Percentiles rank a stretch among this genome's conserved stretches.
Conservation (phyloP, 2,113 vertebrate genomes). For the Octodon degus region DNA sequence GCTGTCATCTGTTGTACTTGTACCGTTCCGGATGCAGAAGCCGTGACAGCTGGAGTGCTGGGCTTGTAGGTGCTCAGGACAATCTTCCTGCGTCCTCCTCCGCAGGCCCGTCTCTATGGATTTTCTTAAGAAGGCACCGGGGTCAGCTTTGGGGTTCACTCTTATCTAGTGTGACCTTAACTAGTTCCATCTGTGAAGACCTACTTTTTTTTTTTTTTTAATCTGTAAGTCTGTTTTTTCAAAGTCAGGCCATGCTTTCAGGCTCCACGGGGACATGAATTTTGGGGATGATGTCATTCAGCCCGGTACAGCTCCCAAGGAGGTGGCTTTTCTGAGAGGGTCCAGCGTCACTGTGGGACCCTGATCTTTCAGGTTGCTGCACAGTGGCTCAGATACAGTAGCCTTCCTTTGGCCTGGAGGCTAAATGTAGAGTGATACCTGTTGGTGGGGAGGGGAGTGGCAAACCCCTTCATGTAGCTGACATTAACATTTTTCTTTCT, state of each 20-base stretch:
- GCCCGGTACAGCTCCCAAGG: neutral
- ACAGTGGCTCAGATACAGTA: neutral
- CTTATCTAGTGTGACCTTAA: neutral
- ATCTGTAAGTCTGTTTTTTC: neutral
- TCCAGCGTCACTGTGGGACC: neutral
- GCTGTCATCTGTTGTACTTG: neutral
- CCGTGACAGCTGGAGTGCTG: neutral
- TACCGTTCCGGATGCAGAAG: neutral
- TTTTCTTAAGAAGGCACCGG: neutral
- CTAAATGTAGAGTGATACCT: neutral
- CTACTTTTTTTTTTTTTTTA: too few species aligned
- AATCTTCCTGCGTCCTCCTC: rapidly evolving
- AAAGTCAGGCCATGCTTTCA: neutral
- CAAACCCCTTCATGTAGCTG: neutral
- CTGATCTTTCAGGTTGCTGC: neutral
- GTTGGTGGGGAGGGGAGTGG: neutral
- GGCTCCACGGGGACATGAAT: neutral
- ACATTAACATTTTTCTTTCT: neutral
- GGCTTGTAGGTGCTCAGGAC: neutral
- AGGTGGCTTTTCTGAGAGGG: neutral
- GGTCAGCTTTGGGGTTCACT: neutral
- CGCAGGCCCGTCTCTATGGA: neutral
- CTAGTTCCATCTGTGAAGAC: neutral
- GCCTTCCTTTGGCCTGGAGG: neutral
- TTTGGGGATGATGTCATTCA: neutral